These are phyloP conservation scores for Drosophila paucipuncta DNA, from an alignment of 2,888 invertebrate genomes.

Conservation along the genomic window DNA sequence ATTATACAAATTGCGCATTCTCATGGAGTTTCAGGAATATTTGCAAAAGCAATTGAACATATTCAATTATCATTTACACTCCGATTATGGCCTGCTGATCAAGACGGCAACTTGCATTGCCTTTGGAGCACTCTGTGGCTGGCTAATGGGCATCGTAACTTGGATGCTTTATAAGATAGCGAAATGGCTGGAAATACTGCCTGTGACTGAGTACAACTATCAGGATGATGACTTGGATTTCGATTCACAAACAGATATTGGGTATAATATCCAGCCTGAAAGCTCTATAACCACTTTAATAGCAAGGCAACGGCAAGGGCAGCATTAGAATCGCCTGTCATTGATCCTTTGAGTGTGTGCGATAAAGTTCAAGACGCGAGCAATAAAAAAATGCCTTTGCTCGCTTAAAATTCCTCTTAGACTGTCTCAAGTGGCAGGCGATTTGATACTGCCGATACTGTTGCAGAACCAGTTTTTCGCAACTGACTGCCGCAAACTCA, in stretches of 20 bases:
- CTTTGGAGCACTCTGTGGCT: conserved; percentile 64
- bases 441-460: conserved; percentile 24
- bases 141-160: conserved; percentile 57
- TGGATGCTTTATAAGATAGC: conserved; percentile 49
- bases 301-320: neutral
- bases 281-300: neutral
- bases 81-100: conserved; percentile 56
- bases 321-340: conserved; percentile 30
- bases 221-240: conserved; percentile 42
- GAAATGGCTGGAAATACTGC: conserved; percentile 25
- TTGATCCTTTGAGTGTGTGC: conserved; percentile 45
- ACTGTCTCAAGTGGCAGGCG: conserved; percentile 58
- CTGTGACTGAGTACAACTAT: conserved; percentile 22
- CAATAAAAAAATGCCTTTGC: conserved; percentile 12
- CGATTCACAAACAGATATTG: conserved; percentile 40
- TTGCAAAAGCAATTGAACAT: conserved; percentile 41
- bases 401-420: conserved; percentile 47
- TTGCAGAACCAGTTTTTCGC: neutral
- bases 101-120: conserved; percentile 63
- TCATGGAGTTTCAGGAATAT: conserved; percentile 54
- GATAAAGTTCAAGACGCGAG: conserved; percentile 26
- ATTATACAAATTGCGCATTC: conserved; percentile 2
- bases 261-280: conserved; percentile 1
- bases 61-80: conserved; percentile 51
- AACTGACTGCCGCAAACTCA: conserved; percentile 44